Evolutionary conservation across 2,113 vertebrate species (phyloP).

Genomic region (Panthera tigris): DNA sequence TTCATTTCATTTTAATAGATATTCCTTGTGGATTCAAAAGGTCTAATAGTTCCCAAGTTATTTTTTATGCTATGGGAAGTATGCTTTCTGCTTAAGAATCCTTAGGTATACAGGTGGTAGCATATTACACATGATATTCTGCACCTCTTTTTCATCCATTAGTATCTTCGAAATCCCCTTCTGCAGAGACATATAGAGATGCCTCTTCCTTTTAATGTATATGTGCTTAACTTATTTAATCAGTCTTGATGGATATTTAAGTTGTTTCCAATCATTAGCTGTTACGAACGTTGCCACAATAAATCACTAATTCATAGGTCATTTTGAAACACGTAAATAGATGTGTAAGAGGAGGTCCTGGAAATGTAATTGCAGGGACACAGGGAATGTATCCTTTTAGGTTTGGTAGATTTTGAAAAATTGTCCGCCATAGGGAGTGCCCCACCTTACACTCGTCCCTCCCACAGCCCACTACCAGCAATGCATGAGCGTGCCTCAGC

Average conservation of each 20-base stretch:
- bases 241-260: background rate
- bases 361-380: background rate
- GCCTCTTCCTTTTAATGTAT: background rate
- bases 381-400: background rate
- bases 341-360: background rate
- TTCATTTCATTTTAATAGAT: background rate
- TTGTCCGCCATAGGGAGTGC: background rate
- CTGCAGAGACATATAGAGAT: background rate
- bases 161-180: background rate
- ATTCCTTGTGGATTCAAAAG: background rate
- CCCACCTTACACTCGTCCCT: background rate
- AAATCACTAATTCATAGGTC: background rate
- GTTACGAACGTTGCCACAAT: background rate
- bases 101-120: background rate
- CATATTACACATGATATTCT: background rate
- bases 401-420: conserved; percentile 40
- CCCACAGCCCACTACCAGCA: background rate
- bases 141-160: background rate
- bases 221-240: conserved; percentile 30
- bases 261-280: conserved; percentile 16
- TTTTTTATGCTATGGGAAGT: conserved; percentile 26
- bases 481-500: background rate
- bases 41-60: background rate
- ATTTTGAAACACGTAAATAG: conserved; percentile 13
- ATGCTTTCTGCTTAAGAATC: background rate